These are phyloP conservation scores for Portunus trituberculatus DNA, from an alignment of 1,140 invertebrate genomes.

Conservation along the genomic window DNA sequence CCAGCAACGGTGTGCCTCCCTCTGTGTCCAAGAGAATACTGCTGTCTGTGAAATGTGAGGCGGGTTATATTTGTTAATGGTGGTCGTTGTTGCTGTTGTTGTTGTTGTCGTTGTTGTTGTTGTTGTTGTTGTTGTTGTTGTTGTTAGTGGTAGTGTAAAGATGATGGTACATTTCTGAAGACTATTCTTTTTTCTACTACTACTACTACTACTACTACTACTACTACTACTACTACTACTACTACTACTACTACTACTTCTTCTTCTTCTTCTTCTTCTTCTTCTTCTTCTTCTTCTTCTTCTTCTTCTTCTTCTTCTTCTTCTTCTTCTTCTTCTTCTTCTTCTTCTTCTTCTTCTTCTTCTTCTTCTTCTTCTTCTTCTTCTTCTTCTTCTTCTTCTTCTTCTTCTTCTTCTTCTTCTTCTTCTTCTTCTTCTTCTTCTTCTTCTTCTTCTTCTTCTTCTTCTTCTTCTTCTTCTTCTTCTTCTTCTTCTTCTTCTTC, in stretches of 20 bases:
- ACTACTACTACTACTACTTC: background rate
- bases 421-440: background rate
- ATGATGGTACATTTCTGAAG: no score
- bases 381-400: background rate
- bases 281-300: background rate
- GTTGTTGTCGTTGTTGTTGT: no score
- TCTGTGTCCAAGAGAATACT: conserved; percentile 93
- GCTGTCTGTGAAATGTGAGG: conserved; percentile 93
- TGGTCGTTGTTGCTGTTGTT: no score
- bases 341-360: background rate
- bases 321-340: background rate
- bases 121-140: no score
- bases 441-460: background rate
- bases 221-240: no score
- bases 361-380: background rate
- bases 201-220: no score
- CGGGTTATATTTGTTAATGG: background rate
- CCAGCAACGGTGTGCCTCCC: conserved; percentile 93
- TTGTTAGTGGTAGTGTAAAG: no score
- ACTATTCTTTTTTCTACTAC: no score
- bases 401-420: background rate
- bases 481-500: no score
- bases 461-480: background rate
- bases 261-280: no score
- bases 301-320: background rate